These are phyloP conservation scores for Molossus alvarezi DNA, from an alignment of 2,797 vertebrate species.

Conservation along the genomic window DNA sequence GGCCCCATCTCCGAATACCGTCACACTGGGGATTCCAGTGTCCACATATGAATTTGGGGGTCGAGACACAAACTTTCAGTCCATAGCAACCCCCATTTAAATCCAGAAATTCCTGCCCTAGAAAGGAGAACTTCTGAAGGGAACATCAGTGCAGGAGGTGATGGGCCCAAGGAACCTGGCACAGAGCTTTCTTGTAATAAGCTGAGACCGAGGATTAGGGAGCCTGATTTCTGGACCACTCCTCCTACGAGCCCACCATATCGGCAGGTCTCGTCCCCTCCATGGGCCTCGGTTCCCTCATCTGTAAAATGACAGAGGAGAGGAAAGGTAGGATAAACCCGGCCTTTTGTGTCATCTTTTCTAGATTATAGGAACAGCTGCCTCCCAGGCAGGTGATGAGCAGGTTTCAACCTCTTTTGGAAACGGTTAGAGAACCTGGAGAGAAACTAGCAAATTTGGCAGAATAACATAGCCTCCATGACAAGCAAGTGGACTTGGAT, in stretches of 20 bases:
- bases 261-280: not conserved
- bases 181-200: not conserved
- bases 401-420: conserved; percentile 9
- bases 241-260: not conserved
- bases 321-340: not conserved
- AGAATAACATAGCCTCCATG: conserved; percentile 1
- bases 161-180: not conserved
- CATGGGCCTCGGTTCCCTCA: not conserved
- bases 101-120: not conserved
- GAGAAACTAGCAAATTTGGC: conserved; percentile 24
- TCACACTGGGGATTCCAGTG: not conserved
- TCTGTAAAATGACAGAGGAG: not conserved
- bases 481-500: not conserved
- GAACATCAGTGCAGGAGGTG: not conserved
- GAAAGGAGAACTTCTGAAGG: not conserved
- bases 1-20: not conserved
- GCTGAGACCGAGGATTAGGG: not conserved
- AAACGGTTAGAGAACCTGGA: conserved; percentile 45
- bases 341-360: not conserved
- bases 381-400: not conserved
- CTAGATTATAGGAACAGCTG: conserved; percentile 10
- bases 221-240: not conserved
- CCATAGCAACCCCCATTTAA: not conserved
- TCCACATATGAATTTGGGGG: not conserved
- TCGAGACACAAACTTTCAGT: not conserved